These are phyloP conservation scores for Zophobas morio DNA, from an alignment of 1,140 invertebrate species.

Conservation along the genomic window DNA sequence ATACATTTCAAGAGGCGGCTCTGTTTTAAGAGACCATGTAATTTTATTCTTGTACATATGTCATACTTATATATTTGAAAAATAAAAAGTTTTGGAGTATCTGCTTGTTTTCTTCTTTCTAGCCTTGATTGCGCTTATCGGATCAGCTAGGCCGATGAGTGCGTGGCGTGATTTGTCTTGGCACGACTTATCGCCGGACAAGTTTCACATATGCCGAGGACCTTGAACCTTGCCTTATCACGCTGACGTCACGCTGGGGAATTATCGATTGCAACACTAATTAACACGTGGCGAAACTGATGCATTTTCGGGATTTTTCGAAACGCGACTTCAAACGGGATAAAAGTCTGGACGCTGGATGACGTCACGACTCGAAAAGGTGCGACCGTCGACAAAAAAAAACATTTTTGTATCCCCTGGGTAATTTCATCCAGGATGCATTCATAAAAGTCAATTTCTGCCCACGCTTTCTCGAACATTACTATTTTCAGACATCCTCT, in stretches of 20 bases:
- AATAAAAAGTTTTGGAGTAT: constrained; percentile 57
- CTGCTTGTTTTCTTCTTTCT: constrained; percentile 22
- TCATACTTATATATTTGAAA: constrained; percentile 59
- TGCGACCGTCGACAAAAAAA: no score
- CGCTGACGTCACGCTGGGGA: neutral
- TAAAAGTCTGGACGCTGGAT: no score
- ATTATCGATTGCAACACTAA: neutral
- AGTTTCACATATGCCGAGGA: neutral
- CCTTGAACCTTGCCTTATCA: constrained; percentile 14
- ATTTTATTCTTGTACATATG: constrained; percentile 62
- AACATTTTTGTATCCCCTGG: no score
- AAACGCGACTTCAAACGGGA: no score
- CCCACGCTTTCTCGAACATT: no score
- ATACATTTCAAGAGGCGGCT: constrained; percentile 46
- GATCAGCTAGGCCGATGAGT: constrained; percentile 7
- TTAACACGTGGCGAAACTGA: neutral
- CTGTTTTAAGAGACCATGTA: constrained; percentile 59
- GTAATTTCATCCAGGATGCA: no score
- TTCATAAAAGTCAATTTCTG: no score
- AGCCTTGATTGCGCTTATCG: constrained; percentile 14
- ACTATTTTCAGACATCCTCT: no score
- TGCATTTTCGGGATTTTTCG: no score
- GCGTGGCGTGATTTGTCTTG: constrained; percentile 23
- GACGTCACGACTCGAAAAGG: neutral
- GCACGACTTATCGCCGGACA: neutral